Evolutionary conservation across 2,113 vertebrate genomes (phyloP).

Genomic region (Istiophorus platypterus): DNA sequence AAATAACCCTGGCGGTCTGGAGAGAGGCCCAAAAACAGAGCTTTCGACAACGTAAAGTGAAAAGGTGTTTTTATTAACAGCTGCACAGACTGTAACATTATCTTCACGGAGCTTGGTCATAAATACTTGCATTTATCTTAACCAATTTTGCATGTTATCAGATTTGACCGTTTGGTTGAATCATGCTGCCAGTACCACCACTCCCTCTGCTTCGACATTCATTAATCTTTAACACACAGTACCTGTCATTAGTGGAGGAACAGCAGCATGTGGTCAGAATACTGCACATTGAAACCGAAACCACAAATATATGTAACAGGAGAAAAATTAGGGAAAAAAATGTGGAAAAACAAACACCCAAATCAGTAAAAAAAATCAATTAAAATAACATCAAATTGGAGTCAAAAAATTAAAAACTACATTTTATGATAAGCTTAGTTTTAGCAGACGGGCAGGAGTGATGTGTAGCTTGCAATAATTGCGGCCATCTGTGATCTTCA

Average conservation of each 20-base stretch:
- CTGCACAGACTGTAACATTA: background rate
- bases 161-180: background rate
- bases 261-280: background rate
- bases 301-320: background rate
- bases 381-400: background rate
- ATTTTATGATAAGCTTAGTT: background rate
- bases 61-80: background rate
- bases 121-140: background rate
- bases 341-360: background rate
- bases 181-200: conserved; percentile 4
- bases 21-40: conserved; percentile 39
- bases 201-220: conserved; percentile 48
- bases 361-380: background rate
- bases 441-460: background rate
- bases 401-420: conserved; percentile 5
- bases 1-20: conserved; percentile 43
- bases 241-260: conserved; percentile 4
- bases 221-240: conserved; percentile 51
- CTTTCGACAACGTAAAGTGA: conserved; percentile 21
- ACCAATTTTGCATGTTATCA: conserved; percentile 2
- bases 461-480: conserved; percentile 24
- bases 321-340: background rate
- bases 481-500: conserved; percentile 45
- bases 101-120: background rate
- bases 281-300: background rate